Base-by-base conservation (phyloP, 1,140 invertebrate genomes). In the Druon quercuslanigerum region DNA sequence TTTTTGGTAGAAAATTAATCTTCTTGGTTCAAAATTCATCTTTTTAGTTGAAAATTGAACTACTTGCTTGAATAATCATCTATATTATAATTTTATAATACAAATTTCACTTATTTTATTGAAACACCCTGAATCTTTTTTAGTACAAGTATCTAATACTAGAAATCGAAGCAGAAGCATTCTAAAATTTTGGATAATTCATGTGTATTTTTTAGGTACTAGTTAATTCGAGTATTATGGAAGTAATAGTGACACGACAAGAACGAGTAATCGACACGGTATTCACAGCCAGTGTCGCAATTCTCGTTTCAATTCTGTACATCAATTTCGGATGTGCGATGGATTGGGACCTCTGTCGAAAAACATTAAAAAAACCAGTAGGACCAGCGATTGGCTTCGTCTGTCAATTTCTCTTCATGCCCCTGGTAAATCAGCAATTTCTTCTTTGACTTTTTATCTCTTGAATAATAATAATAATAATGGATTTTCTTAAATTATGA, bases 301-400 rank as follows among this genome's bases (percentile, higher is more conserved):
- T 94, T 70, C 92, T 99, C 60, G 96, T 98, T 72, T 94, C 95
- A 0, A 91, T 98, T 66, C 94, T 98, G 78, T 98, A 97, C 87
- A 95, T 98, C 60, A 98, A 98, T 90, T 98, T 98, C 92, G 98
- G 98, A 0, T 98, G 97, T 89, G 96, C 97, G 0, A 92, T 98
- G 85, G 95, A 98, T 87, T 94, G 96, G 92, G 85, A 92, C 1
- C 93, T 95, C 8, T 93, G 98, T 7, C 94, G 93, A 79, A 90
- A 93, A 3, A 94, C 95, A 13, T 77, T 98, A 1, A 94, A 92
- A 77, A 93, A 92, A 79, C 98, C 98, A 0, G 92, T 97, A n/a
- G 96, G 96, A 50, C 97, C 97, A 0, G 89, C 91, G 1, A 96
- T 98, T 83, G 97, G 97, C 9, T 94, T 98, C 77, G 84, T 94